These are phyloP conservation scores for Tragelaphus buxtoni DNA, from an alignment of 2,113 vertebrate genomes.

Conservation along the genomic window DNA sequence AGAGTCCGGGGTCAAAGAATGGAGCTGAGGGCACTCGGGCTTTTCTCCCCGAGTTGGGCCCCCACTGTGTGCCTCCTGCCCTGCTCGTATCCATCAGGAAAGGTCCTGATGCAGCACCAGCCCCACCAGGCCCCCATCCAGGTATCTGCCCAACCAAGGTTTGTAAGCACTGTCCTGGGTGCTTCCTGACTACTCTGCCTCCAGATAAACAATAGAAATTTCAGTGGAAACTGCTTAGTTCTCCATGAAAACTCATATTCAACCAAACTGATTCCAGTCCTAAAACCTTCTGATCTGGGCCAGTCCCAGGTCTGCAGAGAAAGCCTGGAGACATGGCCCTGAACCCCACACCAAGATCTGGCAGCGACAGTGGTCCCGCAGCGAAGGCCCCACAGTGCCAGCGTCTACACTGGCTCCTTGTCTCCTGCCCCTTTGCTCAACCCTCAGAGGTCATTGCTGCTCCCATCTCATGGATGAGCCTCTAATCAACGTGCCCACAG, in stretches of 20 bases:
- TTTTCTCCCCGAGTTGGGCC: neutral
- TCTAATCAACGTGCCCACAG: neutral
- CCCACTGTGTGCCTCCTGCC: fast-evolving
- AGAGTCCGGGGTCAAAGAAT: neutral
- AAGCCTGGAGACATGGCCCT: neutral
- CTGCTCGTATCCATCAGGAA: neutral
- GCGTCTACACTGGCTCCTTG: neutral
- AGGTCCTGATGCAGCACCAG: neutral
- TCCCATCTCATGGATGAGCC: neutral
- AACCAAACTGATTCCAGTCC: neutral
- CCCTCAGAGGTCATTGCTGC: neutral
- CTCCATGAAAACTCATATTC: neutral
- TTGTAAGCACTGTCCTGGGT: neutral
- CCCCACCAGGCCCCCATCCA: neutral
- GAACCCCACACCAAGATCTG: fast-evolving
- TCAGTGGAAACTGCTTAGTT: neutral
- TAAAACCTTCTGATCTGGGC: neutral
- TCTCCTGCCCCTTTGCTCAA: neutral
- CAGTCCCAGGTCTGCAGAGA: neutral
- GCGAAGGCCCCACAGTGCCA: neutral
- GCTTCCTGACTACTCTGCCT: neutral
- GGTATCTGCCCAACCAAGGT: neutral
- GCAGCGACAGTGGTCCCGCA: neutral
- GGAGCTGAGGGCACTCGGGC: neutral
- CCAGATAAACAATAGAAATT: neutral